These are phyloP conservation scores for Saccopteryx bilineata DNA, from an alignment of 2,113 vertebrate genomes.

Conservation along the genomic window DNA sequence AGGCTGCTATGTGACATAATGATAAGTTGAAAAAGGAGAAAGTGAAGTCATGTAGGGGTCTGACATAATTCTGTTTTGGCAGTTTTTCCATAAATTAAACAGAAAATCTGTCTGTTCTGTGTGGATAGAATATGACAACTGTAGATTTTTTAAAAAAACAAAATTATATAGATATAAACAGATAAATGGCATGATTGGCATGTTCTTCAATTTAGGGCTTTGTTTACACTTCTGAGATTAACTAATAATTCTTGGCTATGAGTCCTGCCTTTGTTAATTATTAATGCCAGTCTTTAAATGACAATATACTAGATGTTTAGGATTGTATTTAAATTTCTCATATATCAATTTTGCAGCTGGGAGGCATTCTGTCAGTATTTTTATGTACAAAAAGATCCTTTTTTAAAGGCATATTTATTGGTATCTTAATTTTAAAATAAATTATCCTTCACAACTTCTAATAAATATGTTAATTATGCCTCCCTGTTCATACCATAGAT, in stretches of 20 bases:
- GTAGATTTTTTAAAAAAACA: not conserved
- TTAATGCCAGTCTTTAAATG: slow-evolving; percentile 54
- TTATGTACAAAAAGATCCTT: slow-evolving; percentile 59
- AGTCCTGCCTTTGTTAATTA: slow-evolving; percentile 53
- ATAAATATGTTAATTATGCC: slow-evolving; percentile 45
- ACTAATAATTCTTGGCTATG: not conserved
- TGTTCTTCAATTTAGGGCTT: slow-evolving; percentile 37
- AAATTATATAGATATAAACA: not conserved
- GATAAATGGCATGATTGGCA: not conserved
- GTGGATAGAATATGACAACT: slow-evolving; percentile 14
- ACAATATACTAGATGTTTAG: slow-evolving; percentile 44
- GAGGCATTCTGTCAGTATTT: slow-evolving; percentile 32
- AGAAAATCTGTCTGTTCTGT: slow-evolving; percentile 5
- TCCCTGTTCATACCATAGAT: slow-evolving; percentile 1
- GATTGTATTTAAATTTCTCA: slow-evolving; percentile 59
- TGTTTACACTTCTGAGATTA: slow-evolving; percentile 38
- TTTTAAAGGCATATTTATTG: slow-evolving; percentile 38
- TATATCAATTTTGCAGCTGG: slow-evolving; percentile 41
- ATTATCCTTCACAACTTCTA: slow-evolving; percentile 53
- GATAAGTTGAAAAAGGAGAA: slow-evolving; percentile 54
- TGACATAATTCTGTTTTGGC: slow-evolving; percentile 41
- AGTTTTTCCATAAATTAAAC: slow-evolving; percentile 61
- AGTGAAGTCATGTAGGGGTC: not conserved
- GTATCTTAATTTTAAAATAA: slow-evolving; percentile 67
- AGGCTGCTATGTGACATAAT: slow-evolving; percentile 30